A percentile compares a stretch with the other conserved stretches of the same genome.
These are phyloP conservation scores for Planococcus citri DNA, from an alignment of 1,140 invertebrate species.

Conservation along the genomic window DNA sequence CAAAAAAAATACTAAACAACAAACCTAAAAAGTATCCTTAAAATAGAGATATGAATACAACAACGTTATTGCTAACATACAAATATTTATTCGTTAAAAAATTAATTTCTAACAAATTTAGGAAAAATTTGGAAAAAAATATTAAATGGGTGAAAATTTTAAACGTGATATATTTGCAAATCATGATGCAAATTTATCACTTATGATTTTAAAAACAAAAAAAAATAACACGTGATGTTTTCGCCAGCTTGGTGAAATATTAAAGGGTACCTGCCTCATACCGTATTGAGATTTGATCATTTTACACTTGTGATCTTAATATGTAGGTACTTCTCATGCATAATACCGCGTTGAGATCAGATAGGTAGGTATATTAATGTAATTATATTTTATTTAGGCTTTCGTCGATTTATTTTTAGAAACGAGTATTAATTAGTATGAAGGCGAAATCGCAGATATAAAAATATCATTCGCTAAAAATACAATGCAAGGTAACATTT, in stretches of 20 bases:
- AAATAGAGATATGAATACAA: constrained; percentile 4
- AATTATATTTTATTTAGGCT: not conserved
- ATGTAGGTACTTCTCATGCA: too few relatives aligned
- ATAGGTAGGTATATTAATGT: too few relatives aligned
- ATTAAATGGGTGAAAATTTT: not conserved
- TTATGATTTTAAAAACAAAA: not conserved
- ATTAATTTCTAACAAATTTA: not conserved
- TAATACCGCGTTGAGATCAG: not conserved
- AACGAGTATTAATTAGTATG: not conserved
- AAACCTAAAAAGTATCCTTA: not conserved
- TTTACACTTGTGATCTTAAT: too few relatives aligned
- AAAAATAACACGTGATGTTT: too few relatives aligned
- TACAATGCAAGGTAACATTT: not conserved
- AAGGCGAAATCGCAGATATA: not conserved
- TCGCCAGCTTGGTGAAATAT: too few relatives aligned
- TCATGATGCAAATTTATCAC: not conserved
- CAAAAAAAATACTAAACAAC: not conserved
- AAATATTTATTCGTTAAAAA: not conserved
- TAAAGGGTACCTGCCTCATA: too few relatives aligned
- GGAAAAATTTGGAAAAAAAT: not conserved
- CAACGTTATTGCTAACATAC: constrained; percentile 1
- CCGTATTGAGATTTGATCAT: too few relatives aligned
- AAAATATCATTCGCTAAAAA: constrained; percentile 8
- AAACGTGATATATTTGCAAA: not conserved
- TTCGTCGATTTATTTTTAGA: too few relatives aligned